These are phyloP conservation scores for Lerista edwardsae DNA, from an alignment of 2,797 vertebrate species.

Conservation along the genomic window DNA sequence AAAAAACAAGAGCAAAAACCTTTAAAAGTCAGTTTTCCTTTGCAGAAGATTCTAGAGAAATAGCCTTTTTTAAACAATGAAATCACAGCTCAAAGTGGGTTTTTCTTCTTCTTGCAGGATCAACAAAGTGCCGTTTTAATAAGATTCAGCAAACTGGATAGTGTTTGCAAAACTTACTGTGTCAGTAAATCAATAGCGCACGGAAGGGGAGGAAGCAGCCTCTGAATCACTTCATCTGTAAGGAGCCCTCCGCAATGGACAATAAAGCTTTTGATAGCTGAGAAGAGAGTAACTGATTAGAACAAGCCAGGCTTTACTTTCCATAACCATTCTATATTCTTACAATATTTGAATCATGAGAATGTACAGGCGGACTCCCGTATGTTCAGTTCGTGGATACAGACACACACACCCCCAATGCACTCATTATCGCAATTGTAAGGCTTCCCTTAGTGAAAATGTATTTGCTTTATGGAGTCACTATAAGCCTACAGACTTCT, in stretches of 20 bases:
- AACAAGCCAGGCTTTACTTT: constrained; percentile 19
- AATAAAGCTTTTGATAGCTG: constrained; percentile 87
- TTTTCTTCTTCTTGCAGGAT: constrained; percentile 16
- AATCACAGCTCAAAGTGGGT: constrained; percentile 8
- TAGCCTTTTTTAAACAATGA: constrained; percentile 28
- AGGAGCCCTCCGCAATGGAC: constrained; percentile 87
- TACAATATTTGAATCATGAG: background rate
- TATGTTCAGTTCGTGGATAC: too few species aligned
- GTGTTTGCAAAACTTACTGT: constrained; percentile 80
- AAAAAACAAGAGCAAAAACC: background rate
- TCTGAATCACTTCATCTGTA: constrained; percentile 84
- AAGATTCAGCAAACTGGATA: background rate
- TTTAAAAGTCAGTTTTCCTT: constrained; percentile 28
- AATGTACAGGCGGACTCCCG: too few species aligned
- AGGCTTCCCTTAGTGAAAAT: too few species aligned
- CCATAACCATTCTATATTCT: background rate
- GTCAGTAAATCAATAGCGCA: constrained; percentile 86
- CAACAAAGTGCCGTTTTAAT: background rate
- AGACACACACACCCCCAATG: too few species aligned
- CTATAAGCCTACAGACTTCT: too few species aligned
- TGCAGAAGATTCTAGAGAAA: constrained; percentile 45
- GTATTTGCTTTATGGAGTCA: too few species aligned
- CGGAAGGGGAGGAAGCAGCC: constrained; percentile 84
- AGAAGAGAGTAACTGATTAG: constrained; percentile 47
- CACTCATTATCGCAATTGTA: too few species aligned